Percentiles rank a stretch among this genome's conserved stretches.
Evolutionary conservation across 2,113 vertebrate genomes (phyloP).

Genomic region (Ictalurus furcatus): DNA sequence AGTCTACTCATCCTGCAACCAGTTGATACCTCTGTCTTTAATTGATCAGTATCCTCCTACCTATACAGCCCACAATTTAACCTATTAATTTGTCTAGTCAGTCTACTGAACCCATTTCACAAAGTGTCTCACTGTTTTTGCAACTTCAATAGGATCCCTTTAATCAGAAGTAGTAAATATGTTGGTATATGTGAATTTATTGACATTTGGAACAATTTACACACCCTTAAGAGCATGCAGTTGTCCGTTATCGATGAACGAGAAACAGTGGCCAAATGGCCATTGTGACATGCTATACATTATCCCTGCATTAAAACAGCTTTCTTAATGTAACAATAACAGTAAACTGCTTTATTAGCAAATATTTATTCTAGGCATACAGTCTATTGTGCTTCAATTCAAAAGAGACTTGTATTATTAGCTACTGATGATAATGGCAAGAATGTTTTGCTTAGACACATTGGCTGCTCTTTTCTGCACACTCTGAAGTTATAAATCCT

Average conservation of each 20-base stretch:
- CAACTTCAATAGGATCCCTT: neutral
- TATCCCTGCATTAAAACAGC: neutral
- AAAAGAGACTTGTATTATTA: neutral
- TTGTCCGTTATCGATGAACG: neutral
- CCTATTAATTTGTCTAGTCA: neutral
- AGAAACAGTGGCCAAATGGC: neutral
- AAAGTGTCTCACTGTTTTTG: neutral
- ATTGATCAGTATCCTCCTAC: neutral
- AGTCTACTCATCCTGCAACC: neutral
- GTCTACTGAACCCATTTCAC: neutral
- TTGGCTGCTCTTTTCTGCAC: neutral
- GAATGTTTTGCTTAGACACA: neutral
- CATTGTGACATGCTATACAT: neutral
- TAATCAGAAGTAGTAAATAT: neutral
- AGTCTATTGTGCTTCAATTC: neutral
- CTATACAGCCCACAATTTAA: neutral
- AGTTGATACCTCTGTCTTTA: neutral
- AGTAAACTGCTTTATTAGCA: neutral
- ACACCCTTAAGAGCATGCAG: neutral
- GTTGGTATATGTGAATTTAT: neutral
- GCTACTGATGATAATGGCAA: neutral
- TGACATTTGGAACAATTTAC: neutral
- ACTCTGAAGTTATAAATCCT: neutral
- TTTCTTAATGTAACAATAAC: neutral
- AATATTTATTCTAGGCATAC: neutral